Percentiles rank a stretch among this genome's conserved stretches.
Evolutionary conservation across 1,140 invertebrate genomes (phyloP).

Genomic region (Euura lappo): DNA sequence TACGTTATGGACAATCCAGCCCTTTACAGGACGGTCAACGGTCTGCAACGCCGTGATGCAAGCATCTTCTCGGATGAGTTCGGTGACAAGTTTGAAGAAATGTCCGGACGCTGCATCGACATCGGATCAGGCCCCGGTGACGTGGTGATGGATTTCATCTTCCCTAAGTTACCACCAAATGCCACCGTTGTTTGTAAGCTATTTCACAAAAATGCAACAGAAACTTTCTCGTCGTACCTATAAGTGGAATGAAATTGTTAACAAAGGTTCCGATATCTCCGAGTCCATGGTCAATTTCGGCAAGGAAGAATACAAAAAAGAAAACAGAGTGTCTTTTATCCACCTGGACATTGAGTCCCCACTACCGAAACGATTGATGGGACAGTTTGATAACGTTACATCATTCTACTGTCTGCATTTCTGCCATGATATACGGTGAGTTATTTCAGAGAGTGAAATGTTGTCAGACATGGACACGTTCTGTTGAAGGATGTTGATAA

Average conservation of each 20-base stretch:
- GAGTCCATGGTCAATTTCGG: constrained; percentile 74
- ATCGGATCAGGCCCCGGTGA: too few species aligned
- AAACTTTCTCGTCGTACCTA: too few species aligned
- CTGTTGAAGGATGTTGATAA: too few species aligned
- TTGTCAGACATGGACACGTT: too few species aligned
- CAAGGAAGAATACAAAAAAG: constrained; percentile 58
- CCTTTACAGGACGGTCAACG: constrained; percentile 66
- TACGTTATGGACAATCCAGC: constrained; percentile 60
- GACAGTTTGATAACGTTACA: constrained; percentile 73
- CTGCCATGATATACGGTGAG: constrained; percentile 76
- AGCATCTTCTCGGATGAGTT: constrained; percentile 65
- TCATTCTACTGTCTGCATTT: constrained; percentile 87
- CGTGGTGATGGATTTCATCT: too few species aligned
- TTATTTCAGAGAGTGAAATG: background rate
- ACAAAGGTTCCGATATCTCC: constrained; percentile 71
- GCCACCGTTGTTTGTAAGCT: too few species aligned
- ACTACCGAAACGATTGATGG: constrained; percentile 58
- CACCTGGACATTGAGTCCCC: constrained; percentile 69
- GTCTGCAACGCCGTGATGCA: constrained; percentile 69
- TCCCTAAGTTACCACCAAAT: too few species aligned
- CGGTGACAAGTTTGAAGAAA: too few species aligned
- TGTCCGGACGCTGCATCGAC: too few species aligned
- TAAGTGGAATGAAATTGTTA: too few species aligned
- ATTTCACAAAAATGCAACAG: too few species aligned
- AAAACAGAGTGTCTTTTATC: constrained; percentile 63